Evolutionary conservation across 2,113 vertebrate species (phyloP), one percentile per base, ranked within the genome.

Genomic region (Scomber scombrus): DNA sequence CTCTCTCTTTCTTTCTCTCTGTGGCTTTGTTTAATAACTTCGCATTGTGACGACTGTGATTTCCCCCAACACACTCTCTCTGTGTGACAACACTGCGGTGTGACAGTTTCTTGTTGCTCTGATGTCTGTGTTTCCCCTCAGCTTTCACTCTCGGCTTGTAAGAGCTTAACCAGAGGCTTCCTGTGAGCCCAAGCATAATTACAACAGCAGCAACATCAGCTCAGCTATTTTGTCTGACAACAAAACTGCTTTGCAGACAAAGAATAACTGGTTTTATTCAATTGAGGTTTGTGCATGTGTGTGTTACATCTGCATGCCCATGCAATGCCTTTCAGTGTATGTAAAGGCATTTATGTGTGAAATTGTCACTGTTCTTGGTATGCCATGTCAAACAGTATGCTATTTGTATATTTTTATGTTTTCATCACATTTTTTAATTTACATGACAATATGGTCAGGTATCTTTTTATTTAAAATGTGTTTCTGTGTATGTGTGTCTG

Each of bases 191-290:
- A 2, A 12, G 71, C 47, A 75, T 86, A 89, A 92, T 93, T 92
- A 92, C 85, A 88, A 78, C 85, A 56, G 69, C 82, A 76, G n/a
- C 80, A 77, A 77, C 82, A 74, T 78, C 79, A 52, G 77, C 76
- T 81, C 85, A 71, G 79, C 88, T 87, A 73, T 79, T 87, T 83
- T 88, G 82, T 91, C 79, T 78, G 88, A 92, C 90, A 91, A 84
- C 75, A 82, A 80, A 88, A 86, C 69, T 80, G 75, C 75, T 86
- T 71, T 74, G 58, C 72, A 69, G 77, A 84, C 81, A 79, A 71
- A 81, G 81, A 79, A 60, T 11, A 7, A 55, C 34, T 67, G 66
- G 75, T 81, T 74, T 84, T 78, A 50, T 45, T 57, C 78, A 50
- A 16, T 23, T 45, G 68, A 57, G 79, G 40, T 49, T 23, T 72